Evolutionary conservation across 2,797 vertebrate genomes (phyloP), one percentile per base, ranked within the genome.

Genomic region (Lutjanus campechanus): DNA sequence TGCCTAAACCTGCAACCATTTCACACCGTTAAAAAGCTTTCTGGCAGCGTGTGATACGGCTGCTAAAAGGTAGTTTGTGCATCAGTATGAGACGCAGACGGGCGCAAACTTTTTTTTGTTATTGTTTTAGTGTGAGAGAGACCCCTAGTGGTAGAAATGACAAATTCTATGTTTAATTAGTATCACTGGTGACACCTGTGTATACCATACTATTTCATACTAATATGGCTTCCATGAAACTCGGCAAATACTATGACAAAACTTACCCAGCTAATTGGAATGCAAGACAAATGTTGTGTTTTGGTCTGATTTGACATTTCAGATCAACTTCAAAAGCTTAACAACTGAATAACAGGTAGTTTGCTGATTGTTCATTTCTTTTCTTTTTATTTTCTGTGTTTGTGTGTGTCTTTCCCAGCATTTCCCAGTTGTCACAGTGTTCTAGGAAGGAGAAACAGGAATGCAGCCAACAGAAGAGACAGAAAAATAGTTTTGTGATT

Each of bases 401-500:
- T 49, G 25, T 47, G 8, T 55, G 12, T 60, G 20, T 51, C 70
- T 76, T 90, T 71, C 70, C 63, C 13, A 62, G 89, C 59, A 82
- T 77, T 85, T 56, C 69, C 73, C 67, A 69, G 61, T 60, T 74
- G 53, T 83, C 68, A 7, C 11, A 20, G 58, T 16, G 12, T 89
- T 89, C 83, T 82, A 77, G 76, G 88, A 89, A 89, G 40, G 29
- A 77, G 71, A 12, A 44, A 46, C 20, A 29, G 73, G 83, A 86
- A 77, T n/a, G 11, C 60, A 66, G 79, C 70, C 81, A 77, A 25
- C 25, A 9, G 58, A 9, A 58, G 49, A 43, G 36, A 17, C 41
- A 69, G 55, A 78, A 72, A 69, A 55, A 76, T 6, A 43, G 22
- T 53, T 66, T 59, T 72, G 66, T 67, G 79, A 65, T 80, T 58